Percentiles rank a stretch among this genome's conserved stretches.
Evolutionary conservation across 2,113 vertebrate species (phyloP).

Genomic region (Sardina pilchardus): DNA sequence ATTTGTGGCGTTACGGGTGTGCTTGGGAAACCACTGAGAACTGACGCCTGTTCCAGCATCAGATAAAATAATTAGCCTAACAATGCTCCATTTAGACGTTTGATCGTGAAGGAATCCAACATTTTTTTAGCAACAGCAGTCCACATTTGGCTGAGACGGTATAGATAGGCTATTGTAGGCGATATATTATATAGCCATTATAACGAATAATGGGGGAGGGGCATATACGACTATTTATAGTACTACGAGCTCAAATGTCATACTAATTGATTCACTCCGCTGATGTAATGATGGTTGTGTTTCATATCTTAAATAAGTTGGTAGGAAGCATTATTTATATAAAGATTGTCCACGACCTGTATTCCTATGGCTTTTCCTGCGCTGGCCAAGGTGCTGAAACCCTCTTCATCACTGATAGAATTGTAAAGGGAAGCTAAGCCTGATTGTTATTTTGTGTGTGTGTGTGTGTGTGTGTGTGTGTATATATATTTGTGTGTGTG

Average conservation of each 20-base stretch:
- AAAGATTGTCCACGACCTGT: background rate
- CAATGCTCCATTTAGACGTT: background rate
- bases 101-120: background rate
- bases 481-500: no score
- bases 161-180: background rate
- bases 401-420: background rate
- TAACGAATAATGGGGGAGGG: slow-evolving; percentile 34
- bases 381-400: slow-evolving; percentile 74
- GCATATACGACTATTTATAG: slow-evolving; percentile 75
- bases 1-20: background rate
- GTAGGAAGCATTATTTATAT: background rate
- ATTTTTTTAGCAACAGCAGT: background rate
- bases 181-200: background rate
- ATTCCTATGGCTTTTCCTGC: background rate
- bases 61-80: background rate
- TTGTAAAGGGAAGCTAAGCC: background rate
- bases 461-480: no score
- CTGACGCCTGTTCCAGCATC: background rate
- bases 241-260: slow-evolving; percentile 55
- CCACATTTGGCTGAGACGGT: background rate
- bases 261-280: slow-evolving; percentile 39
- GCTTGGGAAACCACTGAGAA: background rate
- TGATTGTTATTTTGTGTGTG: background rate
- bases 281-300: slow-evolving; percentile 19
- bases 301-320: slow-evolving; percentile 27